These are phyloP conservation scores for Phrynocephalus versicolor DNA, from an alignment of 2,113 vertebrate species.

Conservation along the genomic window DNA sequence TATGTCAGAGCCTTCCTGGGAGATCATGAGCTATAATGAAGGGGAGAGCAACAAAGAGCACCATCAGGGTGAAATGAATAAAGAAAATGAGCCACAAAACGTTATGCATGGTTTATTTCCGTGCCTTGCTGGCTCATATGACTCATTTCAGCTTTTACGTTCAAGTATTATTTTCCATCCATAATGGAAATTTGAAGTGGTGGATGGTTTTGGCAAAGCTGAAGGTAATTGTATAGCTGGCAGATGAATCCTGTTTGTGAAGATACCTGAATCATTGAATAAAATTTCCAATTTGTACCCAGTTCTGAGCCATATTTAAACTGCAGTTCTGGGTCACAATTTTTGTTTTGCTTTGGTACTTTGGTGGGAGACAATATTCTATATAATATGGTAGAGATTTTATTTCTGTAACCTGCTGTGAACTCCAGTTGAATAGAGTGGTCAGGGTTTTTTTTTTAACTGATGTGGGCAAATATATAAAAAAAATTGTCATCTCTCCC, in stretches of 20 bases:
- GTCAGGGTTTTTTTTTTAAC: background rate
- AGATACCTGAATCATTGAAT: background rate
- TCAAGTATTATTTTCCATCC: constrained; percentile 36
- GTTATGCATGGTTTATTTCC: constrained; percentile 2
- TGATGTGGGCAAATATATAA: background rate
- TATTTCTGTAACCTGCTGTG: background rate
- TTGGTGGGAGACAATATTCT: background rate
- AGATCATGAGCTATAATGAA: constrained; percentile 18
- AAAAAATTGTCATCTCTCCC: background rate
- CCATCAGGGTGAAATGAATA: background rate
- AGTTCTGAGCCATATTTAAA: background rate
- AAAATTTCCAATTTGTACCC: background rate
- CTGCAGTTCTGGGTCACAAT: background rate
- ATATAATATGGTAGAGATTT: background rate
- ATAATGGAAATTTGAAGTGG: constrained; percentile 6
- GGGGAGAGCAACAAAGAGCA: constrained; percentile 27
- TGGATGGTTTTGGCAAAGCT: constrained; percentile 47
- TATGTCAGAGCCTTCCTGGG: constrained; percentile 10
- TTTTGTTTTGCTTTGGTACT: background rate
- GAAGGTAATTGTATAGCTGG: constrained; percentile 9
- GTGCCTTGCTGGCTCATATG: constrained; percentile 35
- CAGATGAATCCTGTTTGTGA: background rate
- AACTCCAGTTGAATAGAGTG: background rate
- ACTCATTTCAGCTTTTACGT: constrained; percentile 27
- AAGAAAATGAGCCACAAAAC: constrained; percentile 29